Evolutionary conservation across 1,140 invertebrate genomes (phyloP).

Genomic region (Philopotamus ludificatus): DNA sequence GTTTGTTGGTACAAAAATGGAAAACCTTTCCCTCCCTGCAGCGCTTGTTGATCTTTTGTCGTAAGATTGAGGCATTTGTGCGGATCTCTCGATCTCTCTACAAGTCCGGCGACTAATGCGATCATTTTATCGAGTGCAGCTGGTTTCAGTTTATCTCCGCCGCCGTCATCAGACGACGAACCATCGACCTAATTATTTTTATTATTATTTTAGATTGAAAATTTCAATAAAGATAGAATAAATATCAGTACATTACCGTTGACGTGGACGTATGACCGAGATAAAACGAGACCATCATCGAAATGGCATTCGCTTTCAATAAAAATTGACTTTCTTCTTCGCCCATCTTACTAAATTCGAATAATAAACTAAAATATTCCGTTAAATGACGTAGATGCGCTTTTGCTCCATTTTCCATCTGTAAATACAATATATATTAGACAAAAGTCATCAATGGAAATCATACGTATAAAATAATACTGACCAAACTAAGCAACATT

Average conservation of each 20-base stretch:
- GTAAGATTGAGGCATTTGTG: slow-evolving; percentile 74
- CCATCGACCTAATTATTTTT: slow-evolving; percentile 61
- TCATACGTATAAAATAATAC: slow-evolving; percentile 41
- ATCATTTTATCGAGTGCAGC: slow-evolving; percentile 96
- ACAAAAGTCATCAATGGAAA: slow-evolving; percentile 22
- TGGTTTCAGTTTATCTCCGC: slow-evolving; percentile 72
- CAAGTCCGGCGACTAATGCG: slow-evolving; percentile 79
- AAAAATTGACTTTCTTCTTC: slow-evolving; percentile 89
- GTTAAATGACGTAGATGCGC: slow-evolving; percentile 83
- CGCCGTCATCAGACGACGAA: slow-evolving; percentile 56
- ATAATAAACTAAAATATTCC: slow-evolving; percentile 88
- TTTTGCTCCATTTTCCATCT: slow-evolving; percentile 86
- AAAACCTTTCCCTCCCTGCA: slow-evolving; percentile 87
- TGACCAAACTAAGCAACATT: slow-evolving; percentile 81
- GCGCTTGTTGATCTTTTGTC: slow-evolving; percentile 75
- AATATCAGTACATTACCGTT: slow-evolving; percentile 46
- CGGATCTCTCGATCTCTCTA: slow-evolving; percentile 81
- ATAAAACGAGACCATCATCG: slow-evolving; percentile 89
- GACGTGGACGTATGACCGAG: slow-evolving; percentile 67
- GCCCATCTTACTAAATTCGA: slow-evolving; percentile 93
- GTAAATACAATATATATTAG: slow-evolving; percentile 36
- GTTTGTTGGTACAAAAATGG: slow-evolving; percentile 94
- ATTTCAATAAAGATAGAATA: no score
- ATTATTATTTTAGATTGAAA: slow-evolving; percentile 6
- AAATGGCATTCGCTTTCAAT: slow-evolving; percentile 81